Percentiles rank a stretch among this genome's conserved stretches.
Conservation (phyloP, 1,140 invertebrate species). For the Gryllus bimaculatus region DNA sequence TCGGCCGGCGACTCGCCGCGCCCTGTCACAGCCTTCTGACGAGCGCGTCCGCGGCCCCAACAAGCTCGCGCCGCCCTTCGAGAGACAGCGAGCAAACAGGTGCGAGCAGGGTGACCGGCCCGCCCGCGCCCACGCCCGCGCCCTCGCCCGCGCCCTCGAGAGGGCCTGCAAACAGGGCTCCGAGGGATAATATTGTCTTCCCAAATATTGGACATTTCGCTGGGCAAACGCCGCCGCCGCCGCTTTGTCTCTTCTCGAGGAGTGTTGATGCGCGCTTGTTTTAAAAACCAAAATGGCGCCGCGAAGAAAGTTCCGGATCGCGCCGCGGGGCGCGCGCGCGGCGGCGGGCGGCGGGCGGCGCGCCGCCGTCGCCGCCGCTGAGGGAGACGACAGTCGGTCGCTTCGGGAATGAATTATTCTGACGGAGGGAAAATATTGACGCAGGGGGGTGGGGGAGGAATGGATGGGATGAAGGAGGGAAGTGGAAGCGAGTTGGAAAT, state of each 20-base stretch:
- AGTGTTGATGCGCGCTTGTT: slow-evolving; percentile 3
- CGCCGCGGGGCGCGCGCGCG: too few relatives aligned
- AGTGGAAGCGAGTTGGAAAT: neutral
- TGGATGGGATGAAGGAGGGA: neutral
- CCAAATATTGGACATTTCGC: slow-evolving; percentile 4
- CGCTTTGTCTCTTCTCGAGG: neutral
- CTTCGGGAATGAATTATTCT: neutral
- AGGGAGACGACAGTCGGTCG: neutral
- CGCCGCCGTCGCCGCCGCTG: too few relatives aligned
- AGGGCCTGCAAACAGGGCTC: neutral
- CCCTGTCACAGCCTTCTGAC: neutral
- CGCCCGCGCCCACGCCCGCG: too few relatives aligned
- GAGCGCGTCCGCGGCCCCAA: neutral
- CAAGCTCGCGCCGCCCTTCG: neutral
- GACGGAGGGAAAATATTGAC: slow-evolving; percentile 1
- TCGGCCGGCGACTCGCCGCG: neutral
- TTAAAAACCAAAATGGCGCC: neutral
- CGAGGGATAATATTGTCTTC: neutral
- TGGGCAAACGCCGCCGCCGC: neutral
- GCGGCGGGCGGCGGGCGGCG: too few relatives aligned
- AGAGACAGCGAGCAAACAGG: too few relatives aligned
- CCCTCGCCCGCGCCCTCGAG: neutral
- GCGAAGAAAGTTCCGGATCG: neutral
- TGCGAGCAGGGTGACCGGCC: too few relatives aligned
- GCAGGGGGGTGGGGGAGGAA: neutral